phyloP scores from a whole-genome alignment of 37 sponge, comb jelly and placozoan genomes.

The Dysidea cf. avara region DNA sequence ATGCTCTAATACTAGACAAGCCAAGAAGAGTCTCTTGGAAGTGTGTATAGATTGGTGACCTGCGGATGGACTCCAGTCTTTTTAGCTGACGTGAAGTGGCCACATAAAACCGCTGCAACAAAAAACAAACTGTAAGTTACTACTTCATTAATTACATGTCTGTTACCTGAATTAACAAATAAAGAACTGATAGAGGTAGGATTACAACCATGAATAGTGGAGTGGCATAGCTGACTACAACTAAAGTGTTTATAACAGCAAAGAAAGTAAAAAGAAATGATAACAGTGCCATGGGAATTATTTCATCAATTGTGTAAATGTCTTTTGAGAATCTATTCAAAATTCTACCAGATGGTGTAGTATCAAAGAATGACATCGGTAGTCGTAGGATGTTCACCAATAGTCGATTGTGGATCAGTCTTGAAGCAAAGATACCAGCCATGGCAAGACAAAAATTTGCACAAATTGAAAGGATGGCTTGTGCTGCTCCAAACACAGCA shows the following conservation, averaged over 20 bases:
- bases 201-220: constrained; percentile 82
- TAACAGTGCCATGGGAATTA: constrained; percentile 70
- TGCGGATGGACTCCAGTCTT: constrained; percentile 88
- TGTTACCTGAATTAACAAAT: constrained; percentile 76
- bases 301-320: constrained; percentile 85
- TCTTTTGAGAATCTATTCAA: constrained; percentile 97
- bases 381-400: constrained; percentile 74
- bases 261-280: constrained; percentile 58
- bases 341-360: constrained; percentile 93
- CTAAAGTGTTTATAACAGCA: constrained; percentile 58
- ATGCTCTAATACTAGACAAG: constrained; percentile 87
- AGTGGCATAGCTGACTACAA: constrained; percentile 76
- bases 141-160: no score
- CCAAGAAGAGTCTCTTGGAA: constrained; percentile 94
- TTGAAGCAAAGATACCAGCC: constrained; percentile 70
- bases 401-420: constrained; percentile 59
- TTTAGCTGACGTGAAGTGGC: constrained; percentile 95
- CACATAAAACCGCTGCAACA: constrained; percentile 81
- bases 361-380: constrained; percentile 99
- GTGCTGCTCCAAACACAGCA: constrained; percentile 65
- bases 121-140: background rate
- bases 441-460: constrained; percentile 76
- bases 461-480: constrained; percentile 47
- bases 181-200: constrained; percentile 79
- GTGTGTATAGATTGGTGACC: constrained; percentile 98